Conservation (phyloP, 1,140 invertebrate species). For the Ridgeia piscesae region DNA sequence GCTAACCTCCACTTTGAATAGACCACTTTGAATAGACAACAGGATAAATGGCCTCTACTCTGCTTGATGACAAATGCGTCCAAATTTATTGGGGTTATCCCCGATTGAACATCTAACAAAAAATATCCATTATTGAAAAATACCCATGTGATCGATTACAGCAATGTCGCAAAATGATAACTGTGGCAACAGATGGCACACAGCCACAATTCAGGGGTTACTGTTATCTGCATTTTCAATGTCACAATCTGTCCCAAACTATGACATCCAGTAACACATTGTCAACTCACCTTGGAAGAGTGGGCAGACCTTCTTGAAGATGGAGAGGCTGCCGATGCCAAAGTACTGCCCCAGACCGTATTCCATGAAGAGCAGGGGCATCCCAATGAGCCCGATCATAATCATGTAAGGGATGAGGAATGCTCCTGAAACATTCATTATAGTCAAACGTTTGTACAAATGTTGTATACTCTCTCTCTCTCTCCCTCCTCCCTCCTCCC, state of each 20-base stretch:
- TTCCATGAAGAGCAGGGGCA: constrained; percentile 36
- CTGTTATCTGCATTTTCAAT: background rate
- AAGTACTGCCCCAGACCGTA: constrained; percentile 34
- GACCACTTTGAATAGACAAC: background rate
- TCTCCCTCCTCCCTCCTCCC: too few relatives aligned
- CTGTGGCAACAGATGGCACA: background rate
- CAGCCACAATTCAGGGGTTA: background rate
- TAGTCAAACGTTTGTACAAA: too few relatives aligned
- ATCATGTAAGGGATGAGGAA: constrained; percentile 36
- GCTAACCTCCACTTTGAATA: background rate
- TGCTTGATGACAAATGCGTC: background rate
- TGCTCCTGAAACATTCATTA: constrained; percentile 26
- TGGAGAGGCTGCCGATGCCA: constrained; percentile 29
- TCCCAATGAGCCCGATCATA: constrained; percentile 35
- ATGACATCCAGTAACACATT: background rate
- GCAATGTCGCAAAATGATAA: background rate
- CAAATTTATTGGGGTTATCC: background rate
- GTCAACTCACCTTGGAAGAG: constrained; percentile 58
- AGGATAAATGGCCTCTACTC: background rate
- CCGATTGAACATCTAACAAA: background rate
- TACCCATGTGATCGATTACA: background rate
- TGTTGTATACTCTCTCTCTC: too few relatives aligned
- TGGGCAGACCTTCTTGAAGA: constrained; percentile 61
- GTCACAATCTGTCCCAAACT: background rate
- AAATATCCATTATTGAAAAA: background rate